phyloP scores from a whole-genome alignment of 2,797 vertebrate species.

The Manis javanica region DNA sequence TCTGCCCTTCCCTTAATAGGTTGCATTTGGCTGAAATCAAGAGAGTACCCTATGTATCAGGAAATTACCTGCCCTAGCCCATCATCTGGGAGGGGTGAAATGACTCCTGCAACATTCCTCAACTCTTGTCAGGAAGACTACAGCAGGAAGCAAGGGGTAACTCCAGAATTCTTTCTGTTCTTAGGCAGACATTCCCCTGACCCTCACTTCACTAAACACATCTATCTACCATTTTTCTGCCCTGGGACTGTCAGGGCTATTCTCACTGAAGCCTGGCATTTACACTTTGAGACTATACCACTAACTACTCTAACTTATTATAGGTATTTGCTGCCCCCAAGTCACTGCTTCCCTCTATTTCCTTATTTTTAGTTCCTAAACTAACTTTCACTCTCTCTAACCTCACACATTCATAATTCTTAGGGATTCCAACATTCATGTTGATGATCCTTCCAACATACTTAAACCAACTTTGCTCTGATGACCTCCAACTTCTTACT shows the following conservation, averaged over 20 bases:
- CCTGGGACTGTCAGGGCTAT: neutral
- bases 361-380: conserved; percentile 47
- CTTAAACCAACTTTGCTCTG: neutral
- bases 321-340: neutral
- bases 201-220: neutral
- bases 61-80: neutral
- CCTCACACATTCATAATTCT: neutral
- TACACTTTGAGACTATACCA: neutral
- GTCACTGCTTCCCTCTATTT: neutral
- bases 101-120: neutral
- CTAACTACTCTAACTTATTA: neutral
- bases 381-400: neutral
- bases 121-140: neutral
- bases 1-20: neutral
- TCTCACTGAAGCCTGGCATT: neutral
- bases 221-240: neutral
- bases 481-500: neutral
- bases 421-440: conserved; percentile 20
- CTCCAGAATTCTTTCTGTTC: neutral
- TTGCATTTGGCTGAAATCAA: neutral
- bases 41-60: neutral
- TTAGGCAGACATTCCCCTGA: neutral
- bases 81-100: neutral
- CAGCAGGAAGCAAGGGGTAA: neutral
- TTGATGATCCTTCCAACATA: neutral